These are phyloP conservation scores for Geococcyx californianus DNA, from an alignment of 2,113 vertebrate species.

Conservation along the genomic window DNA sequence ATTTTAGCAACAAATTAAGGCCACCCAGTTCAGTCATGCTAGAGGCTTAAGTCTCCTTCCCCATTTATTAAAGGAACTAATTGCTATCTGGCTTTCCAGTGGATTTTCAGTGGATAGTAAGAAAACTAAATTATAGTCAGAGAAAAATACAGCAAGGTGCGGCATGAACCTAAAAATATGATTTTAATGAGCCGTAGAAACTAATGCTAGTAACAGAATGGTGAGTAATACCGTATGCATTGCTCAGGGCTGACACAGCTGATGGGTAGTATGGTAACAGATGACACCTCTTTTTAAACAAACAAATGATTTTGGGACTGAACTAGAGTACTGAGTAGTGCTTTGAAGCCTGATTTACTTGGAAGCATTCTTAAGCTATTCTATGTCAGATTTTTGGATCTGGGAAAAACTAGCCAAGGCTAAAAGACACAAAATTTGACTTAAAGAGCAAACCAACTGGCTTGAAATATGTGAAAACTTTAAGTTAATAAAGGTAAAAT, in stretches of 20 bases:
- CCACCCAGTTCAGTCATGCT: neutral
- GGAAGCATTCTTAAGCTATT: neutral
- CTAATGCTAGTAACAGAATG: neutral
- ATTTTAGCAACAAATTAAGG: neutral
- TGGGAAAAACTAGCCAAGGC: neutral
- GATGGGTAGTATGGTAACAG: neutral
- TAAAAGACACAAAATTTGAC: neutral
- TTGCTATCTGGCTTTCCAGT: neutral
- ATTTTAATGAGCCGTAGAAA: neutral
- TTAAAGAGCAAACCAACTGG: neutral
- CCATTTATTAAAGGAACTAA: neutral
- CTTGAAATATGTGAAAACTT: neutral
- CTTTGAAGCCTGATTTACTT: neutral
- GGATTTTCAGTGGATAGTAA: neutral
- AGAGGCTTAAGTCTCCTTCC: neutral
- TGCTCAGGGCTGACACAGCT: neutral
- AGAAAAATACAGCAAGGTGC: neutral
- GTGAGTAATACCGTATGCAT: neutral
- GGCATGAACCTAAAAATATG: neutral
- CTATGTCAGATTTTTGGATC: neutral
- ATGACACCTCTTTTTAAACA: conserved; percentile 7
- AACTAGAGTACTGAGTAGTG: neutral
- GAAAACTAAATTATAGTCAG: neutral
- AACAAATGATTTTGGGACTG: neutral
- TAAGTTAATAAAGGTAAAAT: neutral